A percentile compares a stretch with the other conserved stretches of the same genome.
Evolutionary conservation across 1,140 invertebrate genomes (phyloP).

Genomic region (Drosophila littoralis): DNA sequence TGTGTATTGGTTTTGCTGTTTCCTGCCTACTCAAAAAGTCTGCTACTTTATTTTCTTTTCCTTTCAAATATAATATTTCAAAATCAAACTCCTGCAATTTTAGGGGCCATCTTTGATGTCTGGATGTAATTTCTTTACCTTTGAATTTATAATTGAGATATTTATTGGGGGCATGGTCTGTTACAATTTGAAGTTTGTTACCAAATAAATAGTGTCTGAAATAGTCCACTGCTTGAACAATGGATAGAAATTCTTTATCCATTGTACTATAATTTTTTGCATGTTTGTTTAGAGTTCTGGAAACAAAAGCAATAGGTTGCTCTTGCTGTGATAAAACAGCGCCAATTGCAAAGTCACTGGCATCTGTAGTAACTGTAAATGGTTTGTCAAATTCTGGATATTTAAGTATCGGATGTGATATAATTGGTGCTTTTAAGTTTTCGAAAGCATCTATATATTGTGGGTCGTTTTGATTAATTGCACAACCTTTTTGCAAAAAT

Average conservation of each 20-base stretch:
- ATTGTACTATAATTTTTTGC: background rate
- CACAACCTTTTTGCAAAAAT: background rate
- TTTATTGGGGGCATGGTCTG: background rate
- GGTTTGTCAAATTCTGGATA: slow-evolving; percentile 3
- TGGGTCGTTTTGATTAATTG: background rate
- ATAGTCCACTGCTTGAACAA: background rate
- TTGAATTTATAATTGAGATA: background rate
- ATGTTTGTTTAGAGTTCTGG: background rate
- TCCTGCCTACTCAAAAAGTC: slow-evolving; percentile 6
- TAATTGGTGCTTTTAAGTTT: background rate
- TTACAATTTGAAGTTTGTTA: too few species aligned
- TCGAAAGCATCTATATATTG: slow-evolving; percentile 1
- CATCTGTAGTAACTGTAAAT: slow-evolving; percentile 4
- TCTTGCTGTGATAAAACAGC: background rate
- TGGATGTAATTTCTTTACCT: background rate
- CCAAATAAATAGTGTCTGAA: background rate
- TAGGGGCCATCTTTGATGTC: background rate
- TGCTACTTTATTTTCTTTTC: too few species aligned
- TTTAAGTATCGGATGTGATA: background rate
- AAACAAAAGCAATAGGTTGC: background rate
- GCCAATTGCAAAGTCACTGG: background rate
- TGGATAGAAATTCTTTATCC: too few species aligned
- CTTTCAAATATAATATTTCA: background rate
- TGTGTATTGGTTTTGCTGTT: background rate
- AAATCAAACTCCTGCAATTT: slow-evolving; percentile 1